Base-by-base conservation (phyloP, 2,888 invertebrate genomes). In the Clivina fossor region DNA sequence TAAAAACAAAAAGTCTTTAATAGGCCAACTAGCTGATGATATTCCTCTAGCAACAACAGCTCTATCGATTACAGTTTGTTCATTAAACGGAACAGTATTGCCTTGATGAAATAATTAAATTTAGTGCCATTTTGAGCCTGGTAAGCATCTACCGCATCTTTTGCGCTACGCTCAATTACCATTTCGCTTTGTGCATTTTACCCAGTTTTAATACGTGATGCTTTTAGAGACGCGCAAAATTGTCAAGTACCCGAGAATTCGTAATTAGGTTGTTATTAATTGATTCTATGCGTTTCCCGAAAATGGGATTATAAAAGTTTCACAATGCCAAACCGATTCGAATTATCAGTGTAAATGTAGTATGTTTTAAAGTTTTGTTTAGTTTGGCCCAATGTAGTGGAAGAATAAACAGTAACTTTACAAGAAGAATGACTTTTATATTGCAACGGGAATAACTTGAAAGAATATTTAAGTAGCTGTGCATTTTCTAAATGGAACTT, bases 91-190 rank as follows among this genome's bases (percentile, higher is more conserved):
- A 41, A 38, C 50, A 40, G 41, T 50, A 41, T 50, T 50, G 50
- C 50, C 32, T 33, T 51, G 41, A 51, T 41, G 51, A 51, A 51
- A 51, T 51, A 43, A 51, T 51, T 51, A 16, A 43, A 51, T 51
- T 51, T 51, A 24, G 22, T 51, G 20, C 33, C 24, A 33, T 51
- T 51, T 51, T 32, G 33, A 15, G 20, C 43, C 8, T n/a, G n/a
- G n/a, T 33, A 51, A 41, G 33, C 41, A 16, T 32, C 33, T n/a
- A 51, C 43, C 51, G 33, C 43, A 51, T 51, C 51, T 43, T 43
- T 43, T 51, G 41, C 18, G n/a, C 35, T 22, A 33, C 16, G 33
- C 33, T 35, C 51, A 51, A 51, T 51, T 51, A 51, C 41, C 41
- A 43, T 33, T 33, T 51, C n/a, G 43, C 51, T 43, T 51, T 51